Base-by-base conservation (phyloP, 2,888 invertebrate genomes). In the Trachelus stipa region DNA sequence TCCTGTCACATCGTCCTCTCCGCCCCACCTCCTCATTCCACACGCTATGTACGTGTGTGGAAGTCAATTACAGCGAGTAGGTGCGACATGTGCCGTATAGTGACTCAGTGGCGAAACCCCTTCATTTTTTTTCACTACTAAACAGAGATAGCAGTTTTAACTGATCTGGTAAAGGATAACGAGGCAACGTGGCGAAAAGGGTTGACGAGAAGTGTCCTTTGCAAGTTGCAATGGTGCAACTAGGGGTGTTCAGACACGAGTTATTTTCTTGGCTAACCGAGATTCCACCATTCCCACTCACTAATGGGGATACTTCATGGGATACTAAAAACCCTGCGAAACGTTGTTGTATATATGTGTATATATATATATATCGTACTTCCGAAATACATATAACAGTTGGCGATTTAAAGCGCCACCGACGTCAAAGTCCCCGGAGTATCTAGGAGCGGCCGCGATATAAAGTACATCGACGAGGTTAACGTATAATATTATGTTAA, bases 401-500 rank as follows among this genome's bases (percentile, higher is more conserved):
- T 56, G 23, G 23, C 56, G 23, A 56, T 56, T 23, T 56, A 23
- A 56, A 56, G 23, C 40, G 23, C 23, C 56, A 9, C 23, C 56
- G 56, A 23, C 56, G 56, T 23, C 56, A 56, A 56, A 56, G 9
- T 23, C 23, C 56, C 23, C 9, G 56, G 9, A 56, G 9, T 23
- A 6, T 23, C 23, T 56, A 56, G 56, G 23, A 56, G 56, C 56
- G 56, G 56, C 23, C 56, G 23, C 56, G 56, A 56, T 56, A 56
- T 56, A 56, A 56, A 56, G 56, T 56, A 56, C 56, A 56, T 56
- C 56, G 56, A 23, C 56, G 56, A 9, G 56, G 56, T 33, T 71
- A 71, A 71, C 71, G 71, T 71, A 30, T 71, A 34, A 31, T 12
- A 30, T 71, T 71, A 71, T 71, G 71, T 71, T 71, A 71, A 71